Percentiles rank a stretch among this genome's conserved stretches.
phyloP scores from a whole-genome alignment of 1,140 invertebrate genomes.

The Yoshiicerus persimilis region DNA sequence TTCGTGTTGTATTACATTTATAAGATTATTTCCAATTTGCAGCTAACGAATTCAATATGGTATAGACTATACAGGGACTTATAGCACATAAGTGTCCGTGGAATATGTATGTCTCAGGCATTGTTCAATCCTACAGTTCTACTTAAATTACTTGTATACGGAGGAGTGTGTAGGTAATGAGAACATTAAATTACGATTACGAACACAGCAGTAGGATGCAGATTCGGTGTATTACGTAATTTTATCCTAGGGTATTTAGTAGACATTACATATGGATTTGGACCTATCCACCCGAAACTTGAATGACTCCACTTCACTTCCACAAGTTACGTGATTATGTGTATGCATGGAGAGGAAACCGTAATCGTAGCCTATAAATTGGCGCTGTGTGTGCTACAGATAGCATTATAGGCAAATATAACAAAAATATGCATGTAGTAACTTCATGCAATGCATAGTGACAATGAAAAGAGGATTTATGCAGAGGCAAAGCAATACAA shows the following conservation, averaged over 20 bases:
- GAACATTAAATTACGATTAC: neutral
- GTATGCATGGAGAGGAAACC: neutral
- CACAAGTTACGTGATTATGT: neutral
- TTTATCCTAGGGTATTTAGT: neutral
- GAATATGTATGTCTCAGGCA: too few species aligned
- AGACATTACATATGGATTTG: neutral
- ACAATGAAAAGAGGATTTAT: neutral
- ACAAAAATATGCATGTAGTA: neutral
- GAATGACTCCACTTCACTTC: neutral
- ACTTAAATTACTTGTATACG: neutral
- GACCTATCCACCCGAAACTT: neutral
- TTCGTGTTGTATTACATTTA: too few species aligned
- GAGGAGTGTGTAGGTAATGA: too few species aligned
- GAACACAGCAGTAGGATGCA: neutral
- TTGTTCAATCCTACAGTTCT: too few species aligned
- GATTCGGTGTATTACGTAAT: neutral
- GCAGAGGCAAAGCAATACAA: neutral
- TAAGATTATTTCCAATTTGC: too few species aligned
- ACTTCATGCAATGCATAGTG: neutral
- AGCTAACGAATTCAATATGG: too few species aligned
- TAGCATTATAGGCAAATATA: neutral
- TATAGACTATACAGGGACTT: too few species aligned
- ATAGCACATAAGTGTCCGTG: too few species aligned
- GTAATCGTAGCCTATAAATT: neutral
- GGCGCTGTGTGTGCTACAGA: neutral